These are phyloP conservation scores for Cataglyphis albicans DNA, from an alignment of 2,888 invertebrate genomes.

Conservation along the genomic window DNA sequence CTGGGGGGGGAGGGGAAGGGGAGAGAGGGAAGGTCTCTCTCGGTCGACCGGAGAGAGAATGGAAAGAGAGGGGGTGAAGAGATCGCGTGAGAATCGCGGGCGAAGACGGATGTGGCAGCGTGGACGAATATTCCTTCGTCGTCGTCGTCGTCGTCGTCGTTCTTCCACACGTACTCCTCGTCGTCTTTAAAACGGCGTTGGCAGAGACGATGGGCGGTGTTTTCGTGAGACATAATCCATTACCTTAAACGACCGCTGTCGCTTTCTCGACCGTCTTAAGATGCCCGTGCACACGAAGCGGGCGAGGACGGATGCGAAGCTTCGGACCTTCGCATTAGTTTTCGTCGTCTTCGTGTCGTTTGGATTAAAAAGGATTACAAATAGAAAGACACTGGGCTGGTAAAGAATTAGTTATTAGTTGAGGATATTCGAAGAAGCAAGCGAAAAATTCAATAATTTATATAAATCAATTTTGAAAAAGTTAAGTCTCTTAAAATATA, in stretches of 20 bases:
- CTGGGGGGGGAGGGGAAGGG: constrained; percentile 45
- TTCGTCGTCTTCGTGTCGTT: constrained; percentile 13
- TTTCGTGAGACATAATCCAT: constrained; percentile 71
- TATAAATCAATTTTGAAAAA: not conserved
- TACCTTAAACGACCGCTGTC: constrained; percentile 68
- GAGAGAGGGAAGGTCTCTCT: constrained; percentile 32
- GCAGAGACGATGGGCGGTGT: constrained; percentile 41
- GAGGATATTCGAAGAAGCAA: not conserved
- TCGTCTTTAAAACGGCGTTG: constrained; percentile 54
- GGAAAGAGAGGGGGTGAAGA: constrained; percentile 60
- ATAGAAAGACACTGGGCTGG: not conserved
- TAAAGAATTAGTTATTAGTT: not conserved
- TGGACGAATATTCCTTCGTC: constrained; percentile 57
- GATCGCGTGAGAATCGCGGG: constrained; percentile 52
- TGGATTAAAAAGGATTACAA: constrained; percentile 32
- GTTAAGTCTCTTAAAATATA: no score
- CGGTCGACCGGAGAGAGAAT: constrained; percentile 51
- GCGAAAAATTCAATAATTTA: constrained; percentile 1
- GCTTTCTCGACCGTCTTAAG: constrained; percentile 54
- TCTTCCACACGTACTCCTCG: not conserved
- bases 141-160: constrained; percentile 29
- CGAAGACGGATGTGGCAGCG: constrained; percentile 56
- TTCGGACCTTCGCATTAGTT: constrained; percentile 34
- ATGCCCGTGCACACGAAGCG: constrained; percentile 31
- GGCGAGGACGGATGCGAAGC: constrained; percentile 28